These are phyloP conservation scores for Flexamia atlantica DNA, from an alignment of 2,888 invertebrate genomes.

Conservation along the genomic window DNA sequence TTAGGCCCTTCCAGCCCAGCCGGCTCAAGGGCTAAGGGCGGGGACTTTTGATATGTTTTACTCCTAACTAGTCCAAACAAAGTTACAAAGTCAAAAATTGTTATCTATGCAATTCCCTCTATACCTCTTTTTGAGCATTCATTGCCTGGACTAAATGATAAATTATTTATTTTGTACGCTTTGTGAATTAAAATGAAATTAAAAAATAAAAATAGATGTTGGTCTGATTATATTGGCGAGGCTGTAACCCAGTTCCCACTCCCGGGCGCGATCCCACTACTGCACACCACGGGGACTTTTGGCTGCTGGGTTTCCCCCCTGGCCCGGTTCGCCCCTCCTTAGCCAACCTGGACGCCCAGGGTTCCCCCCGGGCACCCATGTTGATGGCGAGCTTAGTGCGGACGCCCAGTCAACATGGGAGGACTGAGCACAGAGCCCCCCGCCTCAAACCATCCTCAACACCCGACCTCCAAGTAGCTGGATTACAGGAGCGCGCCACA, in stretches of 20 bases:
- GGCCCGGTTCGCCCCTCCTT: slow-evolving; percentile 97
- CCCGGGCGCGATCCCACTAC: slow-evolving; percentile 82
- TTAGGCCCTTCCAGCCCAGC: no score
- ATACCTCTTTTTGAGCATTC: no score
- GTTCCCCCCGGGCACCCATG: slow-evolving; percentile 95
- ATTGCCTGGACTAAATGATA: no score
- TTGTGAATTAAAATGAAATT: not conserved
- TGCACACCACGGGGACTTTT: slow-evolving; percentile 97
- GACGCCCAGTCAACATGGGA: slow-evolving; percentile 94
- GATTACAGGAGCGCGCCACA: slow-evolving; percentile 99
- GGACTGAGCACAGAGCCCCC: slow-evolving; percentile 84
- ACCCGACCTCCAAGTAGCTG: slow-evolving; percentile 81
- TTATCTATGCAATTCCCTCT: no score
- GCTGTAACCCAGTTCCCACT: slow-evolving; percentile 85
- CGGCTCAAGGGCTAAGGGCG: no score
- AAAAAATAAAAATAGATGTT: slow-evolving; percentile 37
- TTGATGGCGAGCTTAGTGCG: slow-evolving; percentile 98
- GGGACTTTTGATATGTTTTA: no score
- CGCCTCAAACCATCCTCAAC: slow-evolving; percentile 95
- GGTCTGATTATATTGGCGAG: slow-evolving; percentile 88
- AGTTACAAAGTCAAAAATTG: no score
- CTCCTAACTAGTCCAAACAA: no score
- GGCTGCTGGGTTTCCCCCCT: slow-evolving; percentile 99
- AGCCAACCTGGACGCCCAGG: slow-evolving; percentile 91
- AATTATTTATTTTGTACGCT: no score